Evolutionary conservation across 2,113 vertebrate species (phyloP).

Genomic region (Paramormyrops kingsleyae): DNA sequence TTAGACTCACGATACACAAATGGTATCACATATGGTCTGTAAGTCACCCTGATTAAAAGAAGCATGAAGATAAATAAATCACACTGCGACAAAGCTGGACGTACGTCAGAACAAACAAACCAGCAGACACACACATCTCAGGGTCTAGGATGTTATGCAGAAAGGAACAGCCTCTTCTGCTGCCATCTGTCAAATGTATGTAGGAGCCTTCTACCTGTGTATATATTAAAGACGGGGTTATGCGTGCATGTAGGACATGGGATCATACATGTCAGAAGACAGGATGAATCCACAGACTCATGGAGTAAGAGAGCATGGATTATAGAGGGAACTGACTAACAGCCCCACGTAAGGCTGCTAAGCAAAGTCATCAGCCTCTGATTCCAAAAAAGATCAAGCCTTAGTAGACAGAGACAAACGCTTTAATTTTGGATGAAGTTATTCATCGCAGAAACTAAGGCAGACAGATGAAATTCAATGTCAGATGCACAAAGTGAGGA

Average conservation of each 20-base stretch:
- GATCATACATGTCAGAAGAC: background rate
- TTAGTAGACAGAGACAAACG: background rate
- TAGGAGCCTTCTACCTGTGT: background rate
- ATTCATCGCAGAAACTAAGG: constrained; percentile 45
- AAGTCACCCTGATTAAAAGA: background rate
- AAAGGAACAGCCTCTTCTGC: background rate
- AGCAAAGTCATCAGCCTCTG: background rate
- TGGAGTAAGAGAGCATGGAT: background rate
- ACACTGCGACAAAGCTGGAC: background rate
- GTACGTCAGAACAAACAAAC: background rate
- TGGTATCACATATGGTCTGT: background rate
- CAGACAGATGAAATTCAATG: constrained; percentile 26
- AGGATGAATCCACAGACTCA: background rate
- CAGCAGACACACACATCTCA: background rate
- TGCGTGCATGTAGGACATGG: background rate
- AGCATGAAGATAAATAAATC: background rate
- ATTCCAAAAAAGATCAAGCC: background rate
- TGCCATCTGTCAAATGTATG: background rate
- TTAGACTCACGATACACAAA: background rate
- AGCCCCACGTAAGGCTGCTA: background rate
- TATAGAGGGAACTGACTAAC: background rate
- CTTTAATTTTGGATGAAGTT: constrained; percentile 29
- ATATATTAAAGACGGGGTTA: background rate
- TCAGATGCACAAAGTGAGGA: constrained; percentile 39
- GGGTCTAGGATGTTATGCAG: background rate